These are phyloP conservation scores for Orthonychiurus folsomi DNA, from an alignment of 2,888 invertebrate genomes.

Conservation along the genomic window DNA sequence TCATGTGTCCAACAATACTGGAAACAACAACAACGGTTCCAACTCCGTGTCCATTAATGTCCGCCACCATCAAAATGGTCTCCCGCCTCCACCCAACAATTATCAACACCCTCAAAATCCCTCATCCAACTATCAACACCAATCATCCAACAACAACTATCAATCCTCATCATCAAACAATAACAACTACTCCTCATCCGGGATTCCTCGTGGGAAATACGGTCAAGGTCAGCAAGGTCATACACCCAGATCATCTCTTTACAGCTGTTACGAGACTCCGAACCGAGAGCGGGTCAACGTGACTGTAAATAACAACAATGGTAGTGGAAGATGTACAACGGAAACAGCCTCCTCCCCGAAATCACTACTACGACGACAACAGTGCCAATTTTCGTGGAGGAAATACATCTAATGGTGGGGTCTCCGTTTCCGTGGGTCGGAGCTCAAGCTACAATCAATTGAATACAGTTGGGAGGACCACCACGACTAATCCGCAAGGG, in stretches of 20 bases:
- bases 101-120: too few relatives aligned
- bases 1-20: background rate
- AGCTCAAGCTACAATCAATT: slow-evolving; percentile 9
- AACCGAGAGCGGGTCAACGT: slow-evolving; percentile 4
- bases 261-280: background rate
- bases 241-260: background rate
- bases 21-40: too few relatives aligned
- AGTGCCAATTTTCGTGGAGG: background rate
- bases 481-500: background rate
- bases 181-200: too few relatives aligned
- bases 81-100: background rate
- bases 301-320: slow-evolving; percentile 7
- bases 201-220: too few relatives aligned
- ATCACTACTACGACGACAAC: background rate
- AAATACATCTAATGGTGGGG: slow-evolving; percentile 2
- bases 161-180: too few relatives aligned
- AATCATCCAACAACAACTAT: too few relatives aligned
- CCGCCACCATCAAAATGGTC: background rate
- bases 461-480: slow-evolving; percentile 7
- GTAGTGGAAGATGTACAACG: slow-evolving; percentile 6
- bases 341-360: background rate
- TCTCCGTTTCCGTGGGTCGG: slow-evolving; percentile 8
- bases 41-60: background rate
- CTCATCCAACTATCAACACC: too few relatives aligned
- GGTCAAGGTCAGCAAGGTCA: background rate